Percentiles rank a stretch among this genome's conserved stretches.
Evolutionary conservation across 1,140 invertebrate species (phyloP).

Genomic region (Plutomurus gul): DNA sequence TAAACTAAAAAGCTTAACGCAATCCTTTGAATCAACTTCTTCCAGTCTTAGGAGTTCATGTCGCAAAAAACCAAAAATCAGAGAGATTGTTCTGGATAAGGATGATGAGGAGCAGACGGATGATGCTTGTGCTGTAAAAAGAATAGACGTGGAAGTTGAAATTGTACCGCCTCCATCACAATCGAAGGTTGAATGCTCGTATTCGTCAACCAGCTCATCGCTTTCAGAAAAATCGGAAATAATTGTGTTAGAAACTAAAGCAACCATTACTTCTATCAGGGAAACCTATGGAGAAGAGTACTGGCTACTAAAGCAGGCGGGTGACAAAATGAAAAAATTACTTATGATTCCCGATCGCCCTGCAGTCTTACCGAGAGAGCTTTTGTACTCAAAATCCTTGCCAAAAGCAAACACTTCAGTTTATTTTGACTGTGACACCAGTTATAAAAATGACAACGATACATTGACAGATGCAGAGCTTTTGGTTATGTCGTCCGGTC

Average conservation of each 20-base stretch:
- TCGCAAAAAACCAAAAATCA: slow-evolving; percentile 51
- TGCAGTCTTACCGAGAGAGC: background rate
- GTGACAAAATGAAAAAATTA: slow-evolving; percentile 42
- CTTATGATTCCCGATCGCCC: slow-evolving; percentile 41
- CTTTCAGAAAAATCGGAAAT: slow-evolving; percentile 34
- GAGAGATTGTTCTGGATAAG: slow-evolving; percentile 39
- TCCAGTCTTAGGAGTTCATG: slow-evolving; percentile 50
- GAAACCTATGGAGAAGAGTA: slow-evolving; percentile 49
- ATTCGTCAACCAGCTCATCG: background rate
- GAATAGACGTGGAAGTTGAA: background rate
- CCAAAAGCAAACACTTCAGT: background rate
- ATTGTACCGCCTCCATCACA: background rate
- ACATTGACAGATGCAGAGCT: slow-evolving; percentile 3
- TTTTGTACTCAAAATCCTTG: background rate
- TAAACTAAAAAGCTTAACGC: slow-evolving; percentile 43
- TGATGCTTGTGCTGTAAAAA: background rate
- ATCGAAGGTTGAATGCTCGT: background rate
- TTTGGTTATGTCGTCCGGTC: background rate
- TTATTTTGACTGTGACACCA: background rate
- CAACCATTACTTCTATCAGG: slow-evolving; percentile 38
- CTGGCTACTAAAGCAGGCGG: slow-evolving; percentile 48
- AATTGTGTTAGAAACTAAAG: background rate
- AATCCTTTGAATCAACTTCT: slow-evolving; percentile 46
- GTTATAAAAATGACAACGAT: background rate
- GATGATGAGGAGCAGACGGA: background rate